Evolutionary conservation across 2,888 invertebrate genomes (phyloP), one percentile per base, ranked within the genome.

Genomic region (Epistrophe eligans): DNA sequence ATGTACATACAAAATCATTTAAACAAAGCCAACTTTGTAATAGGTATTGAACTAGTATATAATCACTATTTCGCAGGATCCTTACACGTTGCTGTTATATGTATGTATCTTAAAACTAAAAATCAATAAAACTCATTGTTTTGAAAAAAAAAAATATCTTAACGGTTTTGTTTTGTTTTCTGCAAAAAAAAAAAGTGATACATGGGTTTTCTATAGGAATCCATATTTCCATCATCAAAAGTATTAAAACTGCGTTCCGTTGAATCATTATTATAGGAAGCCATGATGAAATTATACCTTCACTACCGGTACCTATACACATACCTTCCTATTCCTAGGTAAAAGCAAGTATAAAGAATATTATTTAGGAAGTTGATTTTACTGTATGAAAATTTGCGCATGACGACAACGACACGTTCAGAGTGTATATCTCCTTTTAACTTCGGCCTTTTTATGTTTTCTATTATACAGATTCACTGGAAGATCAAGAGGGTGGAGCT

Each of bases 401-500:
- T 79, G 85, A 35, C 85, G 43, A 24, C 24, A 1, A 1, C 17
- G 15, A 40, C 19, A 40, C 19, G 11, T 67, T 48, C 8, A 40
- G 9, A 60, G 7, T 48, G 7, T 48, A 43, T 74, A 43, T 84
- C 71, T 24, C 72, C 43, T 62, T 77, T 79, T 74, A 64, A 70
- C 45, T 32, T 43, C 8, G 8, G 1, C 28, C 4, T 64, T 50
- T 38, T 67, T 64, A 52, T 79, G 35, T 45, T 66, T 82, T 79
- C 73, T 90, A 90, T 90, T 90, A n/a, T n/a, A 89, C 91, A 93
- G 93, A 93, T 93, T 93, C 92, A 91, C 92, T 92, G 92, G 93
- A 92, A 92, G 92, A 92, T 91, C 92, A 92, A 92, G 93, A 93
- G 92, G 93, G 93, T 93, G 93, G 93, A 93, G 93, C 93, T 92